Base-by-base conservation (phyloP, 2,113 vertebrate genomes). In the Engraulis encrasicolus region DNA sequence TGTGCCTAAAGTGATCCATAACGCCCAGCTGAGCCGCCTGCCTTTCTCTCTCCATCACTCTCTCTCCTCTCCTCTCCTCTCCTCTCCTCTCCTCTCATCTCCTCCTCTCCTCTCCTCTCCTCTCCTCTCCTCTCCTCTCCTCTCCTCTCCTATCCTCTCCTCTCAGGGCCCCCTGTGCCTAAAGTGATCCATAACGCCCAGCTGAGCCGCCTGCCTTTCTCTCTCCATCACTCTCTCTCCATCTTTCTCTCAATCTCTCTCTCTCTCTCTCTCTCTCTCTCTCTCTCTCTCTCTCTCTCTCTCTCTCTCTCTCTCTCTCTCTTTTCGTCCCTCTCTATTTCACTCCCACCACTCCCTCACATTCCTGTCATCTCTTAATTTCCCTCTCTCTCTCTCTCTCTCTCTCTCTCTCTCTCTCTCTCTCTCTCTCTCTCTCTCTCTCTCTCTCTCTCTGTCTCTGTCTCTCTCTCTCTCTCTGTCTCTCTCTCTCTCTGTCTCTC, bases 211-310 rank as follows among this genome's bases (percentile, higher is more conserved):
- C 20, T 50, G 2, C 20, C 61, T 71, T 31, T 34, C 27, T 78
- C 71, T 50, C 31, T 14, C 31, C 31, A n/a, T 18, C 50, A 61
- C 50, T 83, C 12, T 20, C 37, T 38, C 50, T 38, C 80, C 84
- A 31, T 27, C 34, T 37, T 38, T 6, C 52, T 66, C 3, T 9
- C 40, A 3, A 45, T 45, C 40, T 45, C 40, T 45, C 40, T 45
- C 40, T 45, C 40, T 45, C 49, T 79, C 49, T 52, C 45, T 27
- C 81, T 80, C 78, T 78, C 82, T 79, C 52, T 83, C 78, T 79
- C 49, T 61, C 74, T 82, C 9, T 45, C 9, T 45, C 9, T 45
- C 40, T 45, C 9, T 45, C 3, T 45, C 40, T 45, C 40, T 9
- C 3, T 45, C 40, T 45, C 9, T 5, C 40, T 45, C 40, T 45